A percentile compares a stretch with the other conserved stretches of the same genome.
These are phyloP conservation scores for Drosophila formosana DNA, from an alignment of 2,888 invertebrate genomes.

Conservation along the genomic window DNA sequence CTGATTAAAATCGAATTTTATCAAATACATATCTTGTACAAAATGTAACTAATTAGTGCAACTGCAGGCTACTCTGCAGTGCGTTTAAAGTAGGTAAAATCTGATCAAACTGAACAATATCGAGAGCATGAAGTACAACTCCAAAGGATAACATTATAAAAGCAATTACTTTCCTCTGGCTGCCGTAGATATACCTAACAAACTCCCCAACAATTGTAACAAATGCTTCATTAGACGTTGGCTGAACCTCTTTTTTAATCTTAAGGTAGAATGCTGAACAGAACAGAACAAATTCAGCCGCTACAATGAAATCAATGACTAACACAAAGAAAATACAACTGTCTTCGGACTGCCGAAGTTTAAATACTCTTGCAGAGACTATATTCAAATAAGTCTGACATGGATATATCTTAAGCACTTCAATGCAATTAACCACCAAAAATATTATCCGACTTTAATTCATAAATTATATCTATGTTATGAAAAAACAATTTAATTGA, in stretches of 20 bases:
- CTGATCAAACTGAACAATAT: constrained; percentile 40
- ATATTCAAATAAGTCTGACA: too few relatives aligned
- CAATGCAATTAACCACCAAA: neutral
- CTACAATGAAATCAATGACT: constrained; percentile 1
- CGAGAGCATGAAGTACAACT: constrained; percentile 65
- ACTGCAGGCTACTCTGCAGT: constrained; percentile 49
- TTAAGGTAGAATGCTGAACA: constrained; percentile 25
- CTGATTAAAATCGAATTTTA: constrained; percentile 42
- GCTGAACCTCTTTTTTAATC: constrained; percentile 67
- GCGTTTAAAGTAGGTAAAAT: constrained; percentile 71
- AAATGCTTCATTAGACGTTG: constrained; percentile 70
- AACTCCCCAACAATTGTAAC: constrained; percentile 32
- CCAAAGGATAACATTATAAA: constrained; percentile 37
- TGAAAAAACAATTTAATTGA: neutral
- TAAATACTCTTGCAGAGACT: constrained; percentile 33
- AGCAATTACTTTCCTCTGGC: constrained; percentile 38
- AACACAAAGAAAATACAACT: neutral
- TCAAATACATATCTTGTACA: constrained; percentile 66
- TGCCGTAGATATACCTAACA: constrained; percentile 44
- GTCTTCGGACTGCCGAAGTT: constrained; percentile 28
- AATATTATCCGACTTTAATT: neutral
- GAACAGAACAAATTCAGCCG: neutral
- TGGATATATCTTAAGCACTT: too few relatives aligned
- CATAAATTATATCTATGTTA: neutral
- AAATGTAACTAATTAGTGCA: constrained; percentile 52